A percentile compares a stretch with the other conserved stretches of the same genome.
Conservation (phyloP, 2,888 invertebrate species). For the Stenurella melanura region DNA sequence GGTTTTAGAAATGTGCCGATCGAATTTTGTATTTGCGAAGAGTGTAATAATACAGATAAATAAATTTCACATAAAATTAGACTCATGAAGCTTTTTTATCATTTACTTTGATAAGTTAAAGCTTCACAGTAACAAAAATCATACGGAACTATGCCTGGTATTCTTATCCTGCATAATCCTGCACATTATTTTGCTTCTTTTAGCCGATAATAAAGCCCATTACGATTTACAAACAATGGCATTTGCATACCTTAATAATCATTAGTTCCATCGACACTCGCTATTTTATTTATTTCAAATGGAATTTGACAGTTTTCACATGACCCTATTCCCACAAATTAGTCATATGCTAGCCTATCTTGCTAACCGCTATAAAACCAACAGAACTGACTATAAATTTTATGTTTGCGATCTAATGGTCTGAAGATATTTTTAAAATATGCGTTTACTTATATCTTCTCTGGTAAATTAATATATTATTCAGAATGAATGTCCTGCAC, state of each 20-base stretch:
- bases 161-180: background rate
- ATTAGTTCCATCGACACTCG: background rate
- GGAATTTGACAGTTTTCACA: slow-evolving; percentile 26
- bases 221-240: background rate
- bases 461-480: background rate
- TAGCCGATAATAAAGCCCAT: background rate
- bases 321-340: slow-evolving; percentile 28
- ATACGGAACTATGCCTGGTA: background rate
- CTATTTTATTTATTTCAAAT: slow-evolving; percentile 19
- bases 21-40: no score
- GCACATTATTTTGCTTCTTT: background rate
- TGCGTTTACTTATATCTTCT: background rate
- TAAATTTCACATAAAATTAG: slow-evolving; percentile 5
- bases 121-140: background rate
- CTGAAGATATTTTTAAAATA: background rate
- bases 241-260: slow-evolving; percentile 3
- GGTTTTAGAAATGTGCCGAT: no score
- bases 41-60: no score
- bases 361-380: background rate
- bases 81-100: background rate
- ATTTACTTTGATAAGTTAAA: background rate
- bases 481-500: no score
- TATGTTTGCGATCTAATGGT: slow-evolving; percentile 1
- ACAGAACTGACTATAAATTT: slow-evolving; percentile 1
- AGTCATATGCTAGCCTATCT: background rate